Base-by-base conservation (phyloP, 1,140 invertebrate genomes). In the Hylaeus anthracinus region DNA sequence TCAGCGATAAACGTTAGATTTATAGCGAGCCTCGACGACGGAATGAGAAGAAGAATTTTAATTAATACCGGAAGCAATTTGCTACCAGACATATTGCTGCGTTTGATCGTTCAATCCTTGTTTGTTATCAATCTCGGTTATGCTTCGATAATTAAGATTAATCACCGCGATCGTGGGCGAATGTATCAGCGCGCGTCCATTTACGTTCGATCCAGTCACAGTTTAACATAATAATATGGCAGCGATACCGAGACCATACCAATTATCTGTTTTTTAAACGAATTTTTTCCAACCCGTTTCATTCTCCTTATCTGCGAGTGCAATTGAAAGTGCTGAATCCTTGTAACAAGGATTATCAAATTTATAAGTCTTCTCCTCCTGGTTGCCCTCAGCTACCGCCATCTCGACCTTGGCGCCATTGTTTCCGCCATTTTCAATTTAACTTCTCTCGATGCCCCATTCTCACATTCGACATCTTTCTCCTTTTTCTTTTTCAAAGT, bases 131-230 rank as follows among this genome's bases (percentile, higher is more conserved):
- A 79, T 65, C 70, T 73, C 56, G 70, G 77, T 79, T 79, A 79
- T 73, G 77, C 60, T 72, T 65, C 70, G 77, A 41, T 79, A 79
- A 79, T 79, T 79, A 79, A 79, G 77, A 79, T 79, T 79, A 73
- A 79, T 79, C 77, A 56, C 60, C 41, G 70, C 37, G 69, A 79
- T 79, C 76, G n/a, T 15, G 14, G 26, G 51, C 61, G 15, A 56
- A 14, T 15, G n/a, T 79, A 72, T 55, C 43, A 4, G 39, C 39
- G n/a, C 15, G 14, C 37, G 15, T 65, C 10, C 65, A 65, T 64
- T 65, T 65, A 15, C 48, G 37, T 63, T 43, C 45, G 45, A 61
- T 71, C 53, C 3, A 3, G 53, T 41, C 41, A 48, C 14, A 15
- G 37, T 69, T 37, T 14, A 14, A 76, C 43, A 2, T 70, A 69